Conservation (phyloP, 2,888 invertebrate genomes). For the Meteorus colon region DNA sequence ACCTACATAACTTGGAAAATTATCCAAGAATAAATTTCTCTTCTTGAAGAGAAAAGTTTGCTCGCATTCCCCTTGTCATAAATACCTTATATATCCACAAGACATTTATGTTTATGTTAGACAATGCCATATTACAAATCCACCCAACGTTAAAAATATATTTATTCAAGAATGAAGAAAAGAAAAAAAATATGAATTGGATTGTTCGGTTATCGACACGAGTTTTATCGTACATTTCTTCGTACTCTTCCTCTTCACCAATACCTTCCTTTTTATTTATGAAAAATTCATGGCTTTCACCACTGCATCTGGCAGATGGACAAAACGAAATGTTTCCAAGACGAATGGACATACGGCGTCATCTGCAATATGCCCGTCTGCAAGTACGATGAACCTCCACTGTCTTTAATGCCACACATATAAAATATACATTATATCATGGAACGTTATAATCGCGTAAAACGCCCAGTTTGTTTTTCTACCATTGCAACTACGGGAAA, state of each 20-base stretch:
- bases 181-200: background rate
- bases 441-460: conserved; percentile 11
- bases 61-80: background rate
- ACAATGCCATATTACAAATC: background rate
- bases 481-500: conserved; percentile 30
- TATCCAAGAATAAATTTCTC: background rate
- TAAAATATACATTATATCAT: background rate
- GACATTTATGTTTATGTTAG: background rate
- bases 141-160: background rate
- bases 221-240: background rate
- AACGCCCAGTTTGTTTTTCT: conserved; percentile 27
- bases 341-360: conserved; percentile 32
- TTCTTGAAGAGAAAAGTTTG: background rate
- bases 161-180: background rate
- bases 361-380: conserved; percentile 37
- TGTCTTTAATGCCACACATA: background rate
- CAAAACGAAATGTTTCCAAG: conserved; percentile 18
- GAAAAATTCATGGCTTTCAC: conserved; percentile 32
- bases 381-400: conserved; percentile 38
- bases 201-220: conserved; percentile 2
- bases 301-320: conserved; percentile 41
- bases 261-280: conserved; percentile 8
- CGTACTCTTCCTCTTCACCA: background rate
- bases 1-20: background rate
- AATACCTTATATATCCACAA: background rate